Conservation (phyloP, 2,797 vertebrate species). For the Pangasius larnaudii region DNA sequence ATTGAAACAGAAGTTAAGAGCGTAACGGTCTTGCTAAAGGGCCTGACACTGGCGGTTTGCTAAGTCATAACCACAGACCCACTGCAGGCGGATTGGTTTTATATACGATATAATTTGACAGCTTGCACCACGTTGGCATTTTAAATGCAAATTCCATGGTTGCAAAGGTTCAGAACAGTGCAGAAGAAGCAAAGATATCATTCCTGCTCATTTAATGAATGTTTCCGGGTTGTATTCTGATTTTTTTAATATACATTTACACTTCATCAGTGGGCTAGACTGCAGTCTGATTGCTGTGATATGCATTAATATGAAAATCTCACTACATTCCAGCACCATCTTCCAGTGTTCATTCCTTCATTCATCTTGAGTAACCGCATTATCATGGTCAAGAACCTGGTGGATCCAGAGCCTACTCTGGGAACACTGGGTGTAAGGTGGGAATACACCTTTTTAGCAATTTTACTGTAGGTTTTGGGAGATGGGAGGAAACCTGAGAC, state of each 20-base stretch:
- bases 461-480: background rate
- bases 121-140: background rate
- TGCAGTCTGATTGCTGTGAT: background rate
- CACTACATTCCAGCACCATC: background rate
- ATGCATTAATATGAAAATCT: background rate
- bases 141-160: background rate
- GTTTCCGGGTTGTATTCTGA: background rate
- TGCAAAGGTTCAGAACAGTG: background rate
- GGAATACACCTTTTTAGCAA: background rate
- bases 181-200: background rate
- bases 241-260: no score
- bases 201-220: background rate
- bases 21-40: background rate
- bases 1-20: background rate
- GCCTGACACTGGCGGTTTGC: background rate
- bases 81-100: background rate
- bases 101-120: background rate
- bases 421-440: background rate
- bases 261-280: background rate
- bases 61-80: background rate
- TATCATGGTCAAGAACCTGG: background rate
- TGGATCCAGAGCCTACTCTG: background rate
- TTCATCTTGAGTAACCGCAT: background rate
- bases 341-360: background rate
- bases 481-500: background rate